Percentiles rank a stretch among this genome's conserved stretches.
Evolutionary conservation across 2,888 invertebrate species (phyloP).

Genomic region (Cerceris rybyensis): DNA sequence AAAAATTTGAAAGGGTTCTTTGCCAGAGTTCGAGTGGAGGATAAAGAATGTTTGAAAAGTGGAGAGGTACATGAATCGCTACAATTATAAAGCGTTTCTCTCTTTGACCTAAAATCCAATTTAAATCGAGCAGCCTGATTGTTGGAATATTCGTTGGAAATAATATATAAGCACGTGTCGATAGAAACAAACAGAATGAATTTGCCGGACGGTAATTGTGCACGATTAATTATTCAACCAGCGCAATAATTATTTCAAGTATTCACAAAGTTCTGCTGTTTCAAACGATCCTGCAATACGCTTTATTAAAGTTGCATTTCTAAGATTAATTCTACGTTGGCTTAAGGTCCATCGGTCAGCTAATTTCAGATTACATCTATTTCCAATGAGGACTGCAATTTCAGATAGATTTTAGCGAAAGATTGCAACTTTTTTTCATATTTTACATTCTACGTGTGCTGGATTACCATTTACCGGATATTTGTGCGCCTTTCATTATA

Average conservation of each 20-base stretch:
- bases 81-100: background rate
- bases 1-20: too few relatives aligned
- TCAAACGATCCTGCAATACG: background rate
- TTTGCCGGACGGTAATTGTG: conserved; percentile 26
- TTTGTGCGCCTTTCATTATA: too few relatives aligned
- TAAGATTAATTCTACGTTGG: too few relatives aligned
- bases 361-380: too few relatives aligned
- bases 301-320: background rate
- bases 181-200: conserved; percentile 14
- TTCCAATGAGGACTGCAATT: too few relatives aligned
- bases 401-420: too few relatives aligned
- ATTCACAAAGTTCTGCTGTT: background rate
- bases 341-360: too few relatives aligned
- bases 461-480: too few relatives aligned
- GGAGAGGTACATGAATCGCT: background rate
- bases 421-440: too few relatives aligned
- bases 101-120: conserved; percentile 29
- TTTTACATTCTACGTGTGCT: too few relatives aligned
- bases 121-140: conserved; percentile 26
- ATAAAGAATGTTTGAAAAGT: too few relatives aligned
- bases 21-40: too few relatives aligned
- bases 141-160: conserved; percentile 24
- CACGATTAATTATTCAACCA: conserved; percentile 34
- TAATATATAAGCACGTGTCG: conserved; percentile 17
- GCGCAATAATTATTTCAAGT: conserved; percentile 23